A percentile compares a stretch with the other conserved stretches of the same genome.
Conservation (phyloP, 1,140 invertebrate species). For the Cydia pomonella region DNA sequence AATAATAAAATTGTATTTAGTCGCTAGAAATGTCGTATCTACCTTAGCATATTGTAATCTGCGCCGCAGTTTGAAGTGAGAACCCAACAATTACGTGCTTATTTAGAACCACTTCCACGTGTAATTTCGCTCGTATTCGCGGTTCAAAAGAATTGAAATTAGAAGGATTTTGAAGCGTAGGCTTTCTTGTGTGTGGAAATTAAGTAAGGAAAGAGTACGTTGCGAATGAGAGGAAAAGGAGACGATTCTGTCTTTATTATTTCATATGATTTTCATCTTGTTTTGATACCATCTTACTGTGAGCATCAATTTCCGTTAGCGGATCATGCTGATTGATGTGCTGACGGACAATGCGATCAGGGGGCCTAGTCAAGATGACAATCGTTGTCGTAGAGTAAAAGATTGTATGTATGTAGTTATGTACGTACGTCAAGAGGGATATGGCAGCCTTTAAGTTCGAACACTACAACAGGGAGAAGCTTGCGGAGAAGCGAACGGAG, state of each 20-base stretch:
- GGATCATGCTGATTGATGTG: too few species aligned
- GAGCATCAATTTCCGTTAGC: too few species aligned
- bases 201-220: background rate
- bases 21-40: background rate
- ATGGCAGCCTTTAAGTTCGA: too few species aligned
- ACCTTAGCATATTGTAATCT: background rate
- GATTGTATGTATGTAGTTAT: too few species aligned
- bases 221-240: background rate
- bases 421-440: too few species aligned
- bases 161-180: background rate
- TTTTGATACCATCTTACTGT: background rate
- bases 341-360: too few species aligned
- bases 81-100: constrained; percentile 9
- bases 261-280: background rate
- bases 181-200: constrained; percentile 7
- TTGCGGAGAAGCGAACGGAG: too few species aligned
- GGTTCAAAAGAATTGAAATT: constrained; percentile 4
- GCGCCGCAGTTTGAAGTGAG: background rate
- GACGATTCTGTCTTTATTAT: background rate
- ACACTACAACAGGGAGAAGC: too few species aligned
- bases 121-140: background rate
- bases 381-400: too few species aligned
- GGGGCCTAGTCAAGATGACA: too few species aligned
- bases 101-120: constrained; percentile 1
- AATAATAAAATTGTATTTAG: too few species aligned